These are phyloP conservation scores for Phenganax stokvisi DNA, from an alignment of 92 coral and sea anemone species.

Conservation along the genomic window DNA sequence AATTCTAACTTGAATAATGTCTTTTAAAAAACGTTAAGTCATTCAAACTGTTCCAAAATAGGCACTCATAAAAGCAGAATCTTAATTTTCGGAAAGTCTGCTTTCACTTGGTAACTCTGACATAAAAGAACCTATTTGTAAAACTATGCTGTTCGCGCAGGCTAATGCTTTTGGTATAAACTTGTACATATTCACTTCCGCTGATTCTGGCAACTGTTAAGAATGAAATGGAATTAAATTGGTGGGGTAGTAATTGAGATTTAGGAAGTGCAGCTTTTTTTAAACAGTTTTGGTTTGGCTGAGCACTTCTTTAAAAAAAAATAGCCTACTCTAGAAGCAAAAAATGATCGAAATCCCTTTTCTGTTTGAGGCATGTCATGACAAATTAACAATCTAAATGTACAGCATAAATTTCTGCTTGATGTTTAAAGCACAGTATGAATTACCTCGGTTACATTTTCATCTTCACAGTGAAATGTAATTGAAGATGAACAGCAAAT, in stretches of 20 bases:
- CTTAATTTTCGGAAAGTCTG: constrained; percentile 47
- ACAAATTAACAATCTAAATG: background rate
- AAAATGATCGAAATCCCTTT: too few relatives aligned
- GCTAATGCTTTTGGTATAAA: constrained; percentile 59
- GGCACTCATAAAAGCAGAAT: constrained; percentile 48
- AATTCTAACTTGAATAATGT: background rate
- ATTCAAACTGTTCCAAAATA: constrained; percentile 52
- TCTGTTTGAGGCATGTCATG: background rate
- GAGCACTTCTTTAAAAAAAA: too few relatives aligned
- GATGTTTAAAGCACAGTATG: too few relatives aligned
- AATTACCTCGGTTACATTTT: background rate
- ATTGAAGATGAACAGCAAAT: constrained; percentile 48
- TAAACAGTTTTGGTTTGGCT: background rate
- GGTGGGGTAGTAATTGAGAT: too few relatives aligned
- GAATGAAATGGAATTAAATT: background rate
- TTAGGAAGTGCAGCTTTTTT: background rate
- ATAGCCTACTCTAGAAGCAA: too few relatives aligned
- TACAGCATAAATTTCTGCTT: too few relatives aligned
- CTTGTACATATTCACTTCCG: constrained; percentile 26
- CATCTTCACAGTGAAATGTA: constrained; percentile 23
- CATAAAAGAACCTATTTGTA: constrained; percentile 46
- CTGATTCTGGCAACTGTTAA: constrained; percentile 15
- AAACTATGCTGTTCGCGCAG: constrained; percentile 49
- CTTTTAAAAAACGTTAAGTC: background rate
- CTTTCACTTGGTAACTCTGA: constrained; percentile 41